Conservation (phyloP, 2,113 vertebrate genomes). For the Rhinolophus ferrumequinum region DNA sequence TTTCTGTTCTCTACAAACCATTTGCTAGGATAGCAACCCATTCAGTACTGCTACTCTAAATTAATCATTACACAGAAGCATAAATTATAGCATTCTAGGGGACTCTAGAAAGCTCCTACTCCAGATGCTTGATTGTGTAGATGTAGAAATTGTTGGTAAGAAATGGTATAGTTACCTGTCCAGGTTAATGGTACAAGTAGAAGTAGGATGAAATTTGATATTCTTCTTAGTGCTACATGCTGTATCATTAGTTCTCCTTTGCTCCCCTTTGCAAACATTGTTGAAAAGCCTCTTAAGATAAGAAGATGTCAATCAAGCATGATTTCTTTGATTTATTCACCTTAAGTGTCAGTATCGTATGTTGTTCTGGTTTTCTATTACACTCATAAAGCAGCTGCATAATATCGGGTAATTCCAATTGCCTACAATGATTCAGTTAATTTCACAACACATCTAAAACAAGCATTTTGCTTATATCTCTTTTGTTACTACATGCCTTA, state of each 20-base stretch:
- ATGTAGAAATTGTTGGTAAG: not conserved
- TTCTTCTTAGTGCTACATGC: not conserved
- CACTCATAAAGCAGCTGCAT: slow-evolving; percentile 1
- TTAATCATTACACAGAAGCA: slow-evolving; percentile 14
- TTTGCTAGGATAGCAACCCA: not conserved
- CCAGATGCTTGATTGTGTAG: not conserved
- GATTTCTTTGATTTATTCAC: slow-evolving; percentile 25
- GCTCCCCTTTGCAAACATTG: slow-evolving; percentile 17
- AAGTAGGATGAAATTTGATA: slow-evolving; percentile 4
- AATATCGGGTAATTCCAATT: slow-evolving; percentile 10
- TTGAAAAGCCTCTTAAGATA: slow-evolving; percentile 28
- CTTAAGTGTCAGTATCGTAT: not conserved
- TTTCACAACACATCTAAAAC: slow-evolving; percentile 65
- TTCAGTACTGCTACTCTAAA: not conserved
- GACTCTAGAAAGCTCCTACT: not conserved
- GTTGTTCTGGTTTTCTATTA: slow-evolving; percentile 17
- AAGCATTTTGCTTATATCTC: slow-evolving; percentile 58
- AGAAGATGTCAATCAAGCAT: slow-evolving; percentile 11
- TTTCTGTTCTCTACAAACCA: not conserved
- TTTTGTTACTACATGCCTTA: slow-evolving; percentile 59
- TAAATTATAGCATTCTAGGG: not conserved
- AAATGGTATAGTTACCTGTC: not conserved
- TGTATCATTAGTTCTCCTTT: not conserved
- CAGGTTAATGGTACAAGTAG: not conserved
- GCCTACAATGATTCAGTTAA: slow-evolving; percentile 46